phyloP scores from a whole-genome alignment of 1,140 invertebrate species.

The Sycophaga agraensis region DNA sequence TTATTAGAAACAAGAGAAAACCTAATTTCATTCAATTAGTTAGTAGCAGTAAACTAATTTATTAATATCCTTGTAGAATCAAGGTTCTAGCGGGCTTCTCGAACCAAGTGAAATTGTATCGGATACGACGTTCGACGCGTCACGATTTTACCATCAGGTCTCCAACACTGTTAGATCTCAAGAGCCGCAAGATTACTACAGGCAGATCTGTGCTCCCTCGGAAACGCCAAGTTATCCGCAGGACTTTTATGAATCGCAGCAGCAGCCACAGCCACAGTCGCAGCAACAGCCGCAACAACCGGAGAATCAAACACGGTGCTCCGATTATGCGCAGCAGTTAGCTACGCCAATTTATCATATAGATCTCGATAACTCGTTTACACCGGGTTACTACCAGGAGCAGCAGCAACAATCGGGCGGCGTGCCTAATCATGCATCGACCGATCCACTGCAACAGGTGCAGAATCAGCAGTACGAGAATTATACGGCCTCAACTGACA shows the following conservation, averaged over 20 bases:
- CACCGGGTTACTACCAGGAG: constrained; percentile 16
- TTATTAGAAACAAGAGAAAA: not conserved
- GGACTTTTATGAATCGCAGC: constrained; percentile 1
- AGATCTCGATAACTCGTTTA: constrained; percentile 4
- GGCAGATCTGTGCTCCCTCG: not conserved
- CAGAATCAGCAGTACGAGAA: constrained; percentile 10
- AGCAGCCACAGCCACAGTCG: not conserved
- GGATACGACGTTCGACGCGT: not conserved
- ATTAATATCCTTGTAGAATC: not conserved
- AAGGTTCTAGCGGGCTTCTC: not conserved
- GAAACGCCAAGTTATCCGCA: not conserved
- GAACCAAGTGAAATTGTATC: not conserved
- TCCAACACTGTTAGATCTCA: not conserved
- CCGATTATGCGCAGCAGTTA: constrained; percentile 12
- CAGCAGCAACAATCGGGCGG: not conserved
- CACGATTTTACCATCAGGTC: not conserved
- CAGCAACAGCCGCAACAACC: constrained; percentile 1
- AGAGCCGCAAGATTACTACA: constrained; percentile 5
- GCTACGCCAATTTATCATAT: constrained; percentile 12
- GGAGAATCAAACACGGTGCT: not conserved
- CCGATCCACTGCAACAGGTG: constrained; percentile 17
- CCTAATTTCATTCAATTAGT: not conserved
- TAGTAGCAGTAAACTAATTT: not conserved
- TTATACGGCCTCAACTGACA: not conserved
- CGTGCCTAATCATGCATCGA: not conserved